phyloP scores from a whole-genome alignment of 2,797 vertebrate species.

The Monodelphis domestica region DNA sequence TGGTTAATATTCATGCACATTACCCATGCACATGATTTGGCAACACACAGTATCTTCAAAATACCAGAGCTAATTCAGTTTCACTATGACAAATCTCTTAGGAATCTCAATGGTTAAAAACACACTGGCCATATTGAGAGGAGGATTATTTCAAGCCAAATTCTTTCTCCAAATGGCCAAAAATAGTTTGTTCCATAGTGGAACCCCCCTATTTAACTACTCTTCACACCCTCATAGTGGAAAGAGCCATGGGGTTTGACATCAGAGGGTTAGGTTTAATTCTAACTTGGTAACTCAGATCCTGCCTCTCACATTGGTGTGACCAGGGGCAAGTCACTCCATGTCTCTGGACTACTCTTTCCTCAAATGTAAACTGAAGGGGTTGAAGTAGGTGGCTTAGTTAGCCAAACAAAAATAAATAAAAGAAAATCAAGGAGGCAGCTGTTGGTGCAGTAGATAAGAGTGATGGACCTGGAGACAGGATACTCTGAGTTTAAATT shows the following conservation, averaged over 20 bases:
- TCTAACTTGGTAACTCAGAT: background rate
- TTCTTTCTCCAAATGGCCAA: constrained; percentile 73
- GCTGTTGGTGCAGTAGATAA: background rate
- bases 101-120: constrained; percentile 49
- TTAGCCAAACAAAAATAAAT: background rate
- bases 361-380: background rate
- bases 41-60: background rate
- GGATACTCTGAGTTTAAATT: background rate
- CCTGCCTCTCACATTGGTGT: background rate
- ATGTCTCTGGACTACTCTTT: background rate
- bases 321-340: background rate
- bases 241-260: background rate
- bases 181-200: constrained; percentile 60
- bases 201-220: constrained; percentile 17
- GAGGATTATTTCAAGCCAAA: constrained; percentile 67
- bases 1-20: background rate
- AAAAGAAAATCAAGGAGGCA: background rate
- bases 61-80: background rate
- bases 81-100: constrained; percentile 50
- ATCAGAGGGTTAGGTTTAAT: background rate
- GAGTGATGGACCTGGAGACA: background rate
- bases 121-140: constrained; percentile 67
- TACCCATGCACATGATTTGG: constrained; percentile 13
- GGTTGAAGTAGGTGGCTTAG: background rate
- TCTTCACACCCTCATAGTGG: background rate